phyloP scores from a whole-genome alignment of 2,113 vertebrate species.

The Cyprinodon variegatus region DNA sequence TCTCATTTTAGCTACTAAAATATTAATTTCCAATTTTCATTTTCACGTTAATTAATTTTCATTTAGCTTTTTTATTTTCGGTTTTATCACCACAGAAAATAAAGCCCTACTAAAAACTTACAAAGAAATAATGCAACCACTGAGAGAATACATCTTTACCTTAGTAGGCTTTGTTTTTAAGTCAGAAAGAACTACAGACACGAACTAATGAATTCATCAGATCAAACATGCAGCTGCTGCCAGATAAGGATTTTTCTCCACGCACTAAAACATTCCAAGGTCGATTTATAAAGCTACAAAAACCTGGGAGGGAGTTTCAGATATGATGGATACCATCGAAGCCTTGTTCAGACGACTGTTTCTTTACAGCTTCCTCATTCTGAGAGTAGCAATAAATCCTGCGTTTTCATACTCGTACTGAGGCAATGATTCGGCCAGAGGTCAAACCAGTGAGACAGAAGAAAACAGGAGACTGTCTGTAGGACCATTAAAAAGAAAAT shows the following conservation, averaged over 20 bases:
- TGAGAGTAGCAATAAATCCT: slow-evolving; percentile 55
- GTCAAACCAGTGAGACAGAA: slow-evolving; percentile 72
- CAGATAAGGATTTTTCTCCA: slow-evolving; percentile 13
- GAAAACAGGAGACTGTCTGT: slow-evolving; percentile 72
- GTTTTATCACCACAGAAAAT: neutral
- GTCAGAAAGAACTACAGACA: slow-evolving; percentile 3
- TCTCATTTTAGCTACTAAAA: neutral
- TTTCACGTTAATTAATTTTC: neutral
- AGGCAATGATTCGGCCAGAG: slow-evolving; percentile 59
- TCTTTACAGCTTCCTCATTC: slow-evolving; percentile 37
- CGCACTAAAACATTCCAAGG: slow-evolving; percentile 8
- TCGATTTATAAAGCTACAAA: slow-evolving; percentile 18
- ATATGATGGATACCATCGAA: slow-evolving; percentile 23
- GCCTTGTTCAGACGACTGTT: slow-evolving; percentile 16
- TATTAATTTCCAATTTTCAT: neutral
- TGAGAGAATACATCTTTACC: slow-evolving; percentile 28
- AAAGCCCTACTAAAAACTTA: slow-evolving; percentile 24
- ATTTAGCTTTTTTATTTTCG: neutral
- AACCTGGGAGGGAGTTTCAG: slow-evolving; percentile 13
- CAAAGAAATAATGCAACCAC: slow-evolving; percentile 32
- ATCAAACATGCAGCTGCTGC: slow-evolving; percentile 33
- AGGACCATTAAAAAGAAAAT: slow-evolving; percentile 68
- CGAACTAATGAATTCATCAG: slow-evolving; percentile 25
- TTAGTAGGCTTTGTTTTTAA: slow-evolving; percentile 16
- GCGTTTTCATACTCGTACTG: slow-evolving; percentile 41